Base-by-base conservation (phyloP, 30 jellyfish, hydroid and myxozoan species). In the Catostylus mosaicus region DNA sequence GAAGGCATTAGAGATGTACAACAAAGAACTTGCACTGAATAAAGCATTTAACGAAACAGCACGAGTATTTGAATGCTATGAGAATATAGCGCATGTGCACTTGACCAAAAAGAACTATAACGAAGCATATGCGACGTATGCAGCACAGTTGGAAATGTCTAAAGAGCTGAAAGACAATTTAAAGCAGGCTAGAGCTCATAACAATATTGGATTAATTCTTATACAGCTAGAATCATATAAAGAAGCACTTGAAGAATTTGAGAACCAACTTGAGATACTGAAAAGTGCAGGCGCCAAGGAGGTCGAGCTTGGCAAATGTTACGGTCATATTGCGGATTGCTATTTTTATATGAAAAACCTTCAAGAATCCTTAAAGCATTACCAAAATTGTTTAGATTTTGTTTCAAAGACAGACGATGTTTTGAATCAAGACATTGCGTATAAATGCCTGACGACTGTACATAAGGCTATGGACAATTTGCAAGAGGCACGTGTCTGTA, bases 401-500 rank as follows among this genome's bases (percentile, higher is more conserved):
- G 98, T 93, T 1, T 52, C 89, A 22, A 56, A 71, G 22, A 45
- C 76, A 2, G 57, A 52, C 43, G 60, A 79, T 37, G 71, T 72
- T 33, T 24, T 81, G 72, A 95, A 82, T 23, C 97, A 92, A 52
- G 94, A 92, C 84, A 79, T 50, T 67, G 92, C 97, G 7, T 77
- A 82, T 51, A 75, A 75, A 57, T 59, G 87, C 26, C 85, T 92
- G 9, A 38, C 87, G 20, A 32, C 83, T 4, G 89, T 86, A 0
- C 89, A 87, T 62, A 72, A 45, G 43, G 84, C 95, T 19, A 66
- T 80, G 84, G 87, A 82, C 22, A 71, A 81, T 52, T 62, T 69
- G 57, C 85, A 78, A 54, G 96, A 74, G 73, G 98, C 98, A 12
- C 86, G 93, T 27, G 92, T 94, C 46, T 94, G 88, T 60, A 67